Base-by-base conservation (phyloP, 2,797 vertebrate genomes). In the Heterohyrax brucei region DNA sequence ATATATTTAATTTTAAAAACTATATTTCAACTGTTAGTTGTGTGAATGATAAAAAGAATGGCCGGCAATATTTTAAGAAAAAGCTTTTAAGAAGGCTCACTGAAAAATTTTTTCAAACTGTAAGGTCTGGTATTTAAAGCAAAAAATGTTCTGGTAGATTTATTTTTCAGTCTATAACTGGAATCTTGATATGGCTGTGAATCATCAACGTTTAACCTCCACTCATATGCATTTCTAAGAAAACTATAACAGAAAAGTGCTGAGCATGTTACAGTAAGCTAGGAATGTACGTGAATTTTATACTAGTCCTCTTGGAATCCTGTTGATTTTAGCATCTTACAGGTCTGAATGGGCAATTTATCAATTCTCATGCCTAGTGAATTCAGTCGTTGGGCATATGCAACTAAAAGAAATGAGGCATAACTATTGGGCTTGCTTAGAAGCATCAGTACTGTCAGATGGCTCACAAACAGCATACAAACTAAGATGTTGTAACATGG, bases 1-100 rank as follows among this genome's bases (percentile, higher is more conserved):
- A 81, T 39, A 75, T 76, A 0, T 93, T 98, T 96, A 92, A 79
- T 85, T 84, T 84, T 89, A n/a, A 96, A 95, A 97, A 88, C 16
- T 48, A 12, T 79, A 76, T 28, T 61, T 82, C 83, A 62, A 1
- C 85, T 96, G 87, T 97, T 48, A 86, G 89, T n/a, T 84, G 61
- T 93, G n/a, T 91, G 56, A 94, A 48, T 91, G 61, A 91, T 86
- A 62, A 9, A 22, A 91, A 94, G 77, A 76, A 82, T 84, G 81
- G n/a, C 77, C 75, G 53, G 87, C 1, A 78, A 73, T 26, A 50
- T 82, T 90, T 89, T 84, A 46, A 79, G 83, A 88, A 95, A 87
- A 48, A 5, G 3, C 1, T 81, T 96, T 97, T 95, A 89, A 95
- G 48, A 61, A 93, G 64, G 3, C 78, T 78, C 6, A 48, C 4